Evolutionary conservation across 2,888 invertebrate genomes (phyloP), one percentile per base, ranked within the genome.

Genomic region (Apamea monoglypha): DNA sequence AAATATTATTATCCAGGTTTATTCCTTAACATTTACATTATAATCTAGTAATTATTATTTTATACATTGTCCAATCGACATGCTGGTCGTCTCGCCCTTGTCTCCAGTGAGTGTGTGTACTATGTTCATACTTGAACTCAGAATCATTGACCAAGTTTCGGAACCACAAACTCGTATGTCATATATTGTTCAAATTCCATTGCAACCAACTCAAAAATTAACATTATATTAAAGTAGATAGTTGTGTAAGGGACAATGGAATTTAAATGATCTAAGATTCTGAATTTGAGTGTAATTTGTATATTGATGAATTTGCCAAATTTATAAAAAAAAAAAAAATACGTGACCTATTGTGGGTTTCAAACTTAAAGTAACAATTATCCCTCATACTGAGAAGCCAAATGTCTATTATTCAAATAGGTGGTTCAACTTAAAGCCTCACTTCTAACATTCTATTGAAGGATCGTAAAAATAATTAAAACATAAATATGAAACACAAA

Each of bases 21-120:
- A 97, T 96, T 96, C 93, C 96, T 96, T 96, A 97, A 95, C 94
- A 95, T 93, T 96, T 94, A 96, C 92, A 95, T 95, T 96, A 96
- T 87, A 94, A 94, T 94, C 96, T 96, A 96, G 92, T 92, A 87
- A 94, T 95, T 95, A 95, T 95, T 96, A 96, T 96, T 96, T 96
- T 96, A 96, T 96, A 97, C 96, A 96, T 94, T 94, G 94, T 96
- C 96, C 94, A 95, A 94, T 94, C 90, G 94, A 95, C 94, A 93
- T 93, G 93, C 90, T 93, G 92, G 91, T 93, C 89, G 91, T 93
- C 92, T 94, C 92, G 93, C 95, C 94, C 91, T 91, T 92, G 91
- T 92, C 87, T 91, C 88, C 91, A 88, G 88, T 91, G 90, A 53
- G 53, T 82, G 94, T 93, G 91, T 95, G 94, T 94, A 93, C 93